phyloP scores from a whole-genome alignment of 2,888 invertebrate genomes.

The Vandiemenella viatica region DNA sequence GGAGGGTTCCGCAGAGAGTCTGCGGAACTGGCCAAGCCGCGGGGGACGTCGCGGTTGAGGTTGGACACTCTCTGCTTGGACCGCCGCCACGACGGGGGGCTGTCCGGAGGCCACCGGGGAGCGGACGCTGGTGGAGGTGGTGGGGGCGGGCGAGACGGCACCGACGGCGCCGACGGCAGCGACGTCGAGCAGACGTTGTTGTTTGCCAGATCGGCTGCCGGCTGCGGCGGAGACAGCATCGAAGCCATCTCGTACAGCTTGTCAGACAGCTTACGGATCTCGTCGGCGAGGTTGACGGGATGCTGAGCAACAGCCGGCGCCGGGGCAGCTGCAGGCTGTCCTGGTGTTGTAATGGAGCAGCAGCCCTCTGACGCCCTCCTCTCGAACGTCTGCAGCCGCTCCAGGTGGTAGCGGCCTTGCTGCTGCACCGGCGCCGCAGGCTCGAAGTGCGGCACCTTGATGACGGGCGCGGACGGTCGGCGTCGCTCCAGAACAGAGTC shows the following conservation, averaged over 20 bases:
- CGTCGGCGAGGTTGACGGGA: constrained; percentile 47
- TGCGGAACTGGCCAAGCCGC: too few species aligned
- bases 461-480: constrained; percentile 6
- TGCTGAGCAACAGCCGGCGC: constrained; percentile 24
- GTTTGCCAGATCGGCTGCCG: not conserved
- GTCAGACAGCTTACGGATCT: constrained; percentile 69
- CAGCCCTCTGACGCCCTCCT: constrained; percentile 66
- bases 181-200: not conserved
- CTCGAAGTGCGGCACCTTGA: constrained; percentile 10
- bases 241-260: constrained; percentile 37
- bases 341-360: constrained; percentile 40
- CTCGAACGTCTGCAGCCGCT: constrained; percentile 32
- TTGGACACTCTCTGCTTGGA: constrained; percentile 50
- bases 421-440: constrained; percentile 1
- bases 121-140: not conserved
- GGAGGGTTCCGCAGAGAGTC: constrained; percentile 29
- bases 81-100: constrained; percentile 18
- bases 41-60: constrained; percentile 56
- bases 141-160: not conserved
- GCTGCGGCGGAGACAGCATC: not conserved
- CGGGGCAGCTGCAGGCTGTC: constrained; percentile 27
- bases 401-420: constrained; percentile 12
- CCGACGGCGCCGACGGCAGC: not conserved
- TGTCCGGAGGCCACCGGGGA: not conserved
- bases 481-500: constrained; percentile 22